Base-by-base conservation (phyloP, 2,888 invertebrate species). In the Idaea aversata region DNA sequence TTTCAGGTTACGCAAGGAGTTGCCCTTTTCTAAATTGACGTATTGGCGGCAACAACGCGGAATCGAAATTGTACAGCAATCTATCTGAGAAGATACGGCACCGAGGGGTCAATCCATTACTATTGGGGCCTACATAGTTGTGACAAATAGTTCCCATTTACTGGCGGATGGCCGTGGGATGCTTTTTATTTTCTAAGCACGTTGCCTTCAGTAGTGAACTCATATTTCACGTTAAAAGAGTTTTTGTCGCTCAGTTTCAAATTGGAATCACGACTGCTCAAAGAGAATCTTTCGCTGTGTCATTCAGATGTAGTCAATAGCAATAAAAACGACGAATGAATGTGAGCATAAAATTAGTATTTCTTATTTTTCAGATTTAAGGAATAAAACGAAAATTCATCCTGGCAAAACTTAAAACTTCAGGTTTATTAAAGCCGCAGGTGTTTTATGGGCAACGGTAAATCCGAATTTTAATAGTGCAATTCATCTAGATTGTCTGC, bases 91-190 rank as follows among this genome's bases (percentile, higher is more conserved):
- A 79, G 79, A 78, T 78, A 78, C 71, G 72, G 66, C 47, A 69
- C 70, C 75, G 66, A 70, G 75, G 79, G 80, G 47, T 77, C 80
- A 80, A 82, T 79, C 81, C 80, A 80, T 84, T 81, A 82, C 58
- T 59, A 59, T 59, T 59, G 59, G 59, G 64, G 47, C 61, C 62
- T 61, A 75, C 76, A 76, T 76, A 75, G 71, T 75, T 69, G 74
- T 83, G 82, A 86, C 80, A 85, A 84, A 85, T 85, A 81, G 80
- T 85, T 71, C 80, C 79, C 79, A 81, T 82, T 84, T 81, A 76
- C 77, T 72, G 70, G 75, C 77, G 72, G 75, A 77, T 76, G 79
- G 79, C 77, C 77, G 77, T 65, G 72, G 77, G 70, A 74, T 3
- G 10, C 4, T 7, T 36, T 36, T 80, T 81, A 81, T 80, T 80